Evolutionary conservation across 2,797 vertebrate genomes (phyloP), one percentile per base, ranked within the genome.

Genomic region (Mallotus villosus): DNA sequence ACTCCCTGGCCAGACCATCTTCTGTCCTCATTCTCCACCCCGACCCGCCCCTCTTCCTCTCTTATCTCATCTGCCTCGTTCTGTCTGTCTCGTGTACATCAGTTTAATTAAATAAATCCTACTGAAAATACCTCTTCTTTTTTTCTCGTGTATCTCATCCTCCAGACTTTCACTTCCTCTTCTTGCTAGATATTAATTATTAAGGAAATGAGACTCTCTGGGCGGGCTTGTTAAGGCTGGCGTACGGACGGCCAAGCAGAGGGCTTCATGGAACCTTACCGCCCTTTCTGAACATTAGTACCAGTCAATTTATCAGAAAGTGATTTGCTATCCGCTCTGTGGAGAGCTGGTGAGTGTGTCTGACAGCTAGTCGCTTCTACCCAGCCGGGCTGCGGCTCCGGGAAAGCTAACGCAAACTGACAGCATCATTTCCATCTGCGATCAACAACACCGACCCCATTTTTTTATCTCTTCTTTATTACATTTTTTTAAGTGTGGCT

Each of bases 151-250:
- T 76, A 53, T 81, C 75, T 72, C 78, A 82, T 67, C 66, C 72
- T 57, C 16, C 72, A 70, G 76, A 81, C 74, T 76, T 75, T 25
- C 65, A 81, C 75, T 70, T 57, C 57, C 63, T 70, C 58, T 71
- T 51, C 57, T 69, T 74, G 79, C 88, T 76, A 87, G 82, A 84
- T 87, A 90, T 89, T 88, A 91, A 92, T 91, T 91, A 87, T 87
- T 51, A 68, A 84, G 83, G 79, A 89, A 86, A 90, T 88, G 75
- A 84, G 73, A 87, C 76, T 83, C 70, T 9, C 78, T 75, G 76
- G 81, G 79, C 64, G 29, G 83, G 71, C 80, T 83, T 87, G 85
- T 91, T 86, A 87, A 82, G 61, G 7, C 80, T 79, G 81, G 81
- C 74, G 37, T 73, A 72, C 22, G 64, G 80, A 76, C 80, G 75